Percentiles rank a stretch among this genome's conserved stretches.
Evolutionary conservation across 2,888 invertebrate genomes (phyloP).

Genomic region (Rhorus exstirpatorius): DNA sequence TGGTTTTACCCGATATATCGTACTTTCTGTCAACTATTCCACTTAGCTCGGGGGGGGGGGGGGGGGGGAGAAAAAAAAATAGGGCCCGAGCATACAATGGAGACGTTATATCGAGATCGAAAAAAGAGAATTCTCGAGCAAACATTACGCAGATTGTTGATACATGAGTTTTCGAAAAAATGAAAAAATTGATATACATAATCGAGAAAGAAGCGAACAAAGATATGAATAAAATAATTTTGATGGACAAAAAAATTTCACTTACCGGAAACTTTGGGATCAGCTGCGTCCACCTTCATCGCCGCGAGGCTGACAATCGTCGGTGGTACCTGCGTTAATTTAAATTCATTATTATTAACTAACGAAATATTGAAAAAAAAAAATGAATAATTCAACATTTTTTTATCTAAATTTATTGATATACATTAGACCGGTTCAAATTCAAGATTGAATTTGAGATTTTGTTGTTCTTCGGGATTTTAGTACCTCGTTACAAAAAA

Average conservation of each 20-base stretch:
- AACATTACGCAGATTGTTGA: too few relatives aligned
- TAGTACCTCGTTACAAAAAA: too few relatives aligned
- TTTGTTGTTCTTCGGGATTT: too few relatives aligned
- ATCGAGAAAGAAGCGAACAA: constrained; percentile 69
- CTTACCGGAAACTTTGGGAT: constrained; percentile 86
- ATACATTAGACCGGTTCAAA: not conserved
- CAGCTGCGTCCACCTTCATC: constrained; percentile 85
- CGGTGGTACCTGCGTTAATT: constrained; percentile 82
- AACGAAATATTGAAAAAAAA: not conserved
- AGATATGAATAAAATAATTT: constrained; percentile 76
- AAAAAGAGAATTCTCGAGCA: not conserved
- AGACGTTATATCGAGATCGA: not conserved
- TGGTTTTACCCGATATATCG: constrained; percentile 55
- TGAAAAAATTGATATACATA: not conserved
- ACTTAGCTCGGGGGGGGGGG: not conserved
- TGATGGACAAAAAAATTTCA: constrained; percentile 68
- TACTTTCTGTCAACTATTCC: constrained; percentile 33
- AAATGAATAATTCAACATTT: not conserved
- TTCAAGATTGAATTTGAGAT: too few relatives aligned
- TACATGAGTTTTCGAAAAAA: too few relatives aligned
- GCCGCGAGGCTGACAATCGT: constrained; percentile 85
- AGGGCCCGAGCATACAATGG: constrained; percentile 1
- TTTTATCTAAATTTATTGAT: not conserved
- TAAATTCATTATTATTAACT: constrained; percentile 59
- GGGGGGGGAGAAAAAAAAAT: not conserved